Evolutionary conservation across 2,797 vertebrate genomes (phyloP), one percentile per base, ranked within the genome.

Genomic region (Lutjanus campechanus): DNA sequence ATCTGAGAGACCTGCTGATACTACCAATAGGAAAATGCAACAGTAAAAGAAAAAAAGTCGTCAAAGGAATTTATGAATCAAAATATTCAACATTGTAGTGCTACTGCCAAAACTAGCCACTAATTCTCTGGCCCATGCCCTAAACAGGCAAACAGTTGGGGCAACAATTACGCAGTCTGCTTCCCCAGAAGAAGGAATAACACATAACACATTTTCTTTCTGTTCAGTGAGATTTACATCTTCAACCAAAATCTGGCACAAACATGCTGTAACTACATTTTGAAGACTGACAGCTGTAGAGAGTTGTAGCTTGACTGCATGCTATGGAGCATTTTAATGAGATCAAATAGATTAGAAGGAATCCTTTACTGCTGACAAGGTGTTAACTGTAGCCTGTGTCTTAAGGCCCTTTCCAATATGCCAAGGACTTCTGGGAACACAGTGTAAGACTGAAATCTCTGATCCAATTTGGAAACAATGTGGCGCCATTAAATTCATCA

Each of bases 321-420:
- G 60, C 71, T 79, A 69, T 40, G 10, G 67, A 85, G 85, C 81
- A 89, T 89, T 84, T 84, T 87, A 93, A 93, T 87, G 66, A 91
- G 90, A 82, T 73, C 76, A 79, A 40, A 91, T 82, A 89, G 87
- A 94, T 91, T 88, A 86, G 72, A 77, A 89, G 79, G 76, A 93
- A 92, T 91, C 90, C 77, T 73, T 91, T 93, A 88, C 66, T 90
- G 91, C 93, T 93, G 93, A 93, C 83, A 58, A 75, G 73, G 84
- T 89, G 74, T 77, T 88, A 89, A 91, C 82, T 81, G 76, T 43
- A 77, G 65, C 72, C 82, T 56, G 50, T 47, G 43, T 87, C 74
- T 82, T 66, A 46, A 53, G 59, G 58, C 51, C 73, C n/a, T 77
- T 69, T 85, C 77, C 78, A 51, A 88, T 79, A 77, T 43, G 43